Percentiles rank a stretch among this genome's conserved stretches.
Evolutionary conservation across 1,140 invertebrate species (phyloP).

Genomic region (Liolophura sinensis): DNA sequence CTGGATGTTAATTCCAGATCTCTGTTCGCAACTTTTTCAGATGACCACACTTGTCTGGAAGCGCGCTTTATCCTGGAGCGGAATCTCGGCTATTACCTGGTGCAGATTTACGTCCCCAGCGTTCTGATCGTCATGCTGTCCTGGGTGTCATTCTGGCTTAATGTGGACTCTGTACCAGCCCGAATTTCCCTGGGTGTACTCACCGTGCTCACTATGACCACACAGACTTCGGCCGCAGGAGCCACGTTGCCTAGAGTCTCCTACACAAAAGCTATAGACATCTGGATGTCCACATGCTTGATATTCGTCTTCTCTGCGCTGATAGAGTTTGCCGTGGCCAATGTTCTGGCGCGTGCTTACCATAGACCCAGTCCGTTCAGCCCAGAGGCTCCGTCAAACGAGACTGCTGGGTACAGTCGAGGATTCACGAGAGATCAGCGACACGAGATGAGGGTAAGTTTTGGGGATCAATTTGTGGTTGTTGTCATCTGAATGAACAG

Average conservation of each 20-base stretch:
- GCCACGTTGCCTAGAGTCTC: constrained; percentile 43
- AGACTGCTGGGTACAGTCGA: no score
- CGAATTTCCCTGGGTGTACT: constrained; percentile 49
- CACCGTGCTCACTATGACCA: constrained; percentile 51
- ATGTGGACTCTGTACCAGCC: constrained; percentile 47
- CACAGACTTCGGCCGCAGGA: constrained; percentile 45
- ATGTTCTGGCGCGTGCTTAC: constrained; percentile 27
- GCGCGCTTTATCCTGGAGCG: constrained; percentile 40
- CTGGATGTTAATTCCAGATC: no score
- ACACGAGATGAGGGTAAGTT: no score
- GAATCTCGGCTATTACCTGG: constrained; percentile 50
- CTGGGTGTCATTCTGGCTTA: constrained; percentile 55
- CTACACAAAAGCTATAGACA: constrained; percentile 55
- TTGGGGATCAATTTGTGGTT: no score
- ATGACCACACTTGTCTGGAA: constrained; percentile 46
- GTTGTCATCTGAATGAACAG: no score
- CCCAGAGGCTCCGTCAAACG: no score
- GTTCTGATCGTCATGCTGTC: constrained; percentile 52
- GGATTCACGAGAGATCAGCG: no score
- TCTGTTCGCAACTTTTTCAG: constrained; percentile 16
- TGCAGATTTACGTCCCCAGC: constrained; percentile 53
- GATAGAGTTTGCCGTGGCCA: constrained; percentile 53
- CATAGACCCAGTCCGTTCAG: no score
- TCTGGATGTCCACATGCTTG: constrained; percentile 54
- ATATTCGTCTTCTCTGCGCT: constrained; percentile 52